These are phyloP conservation scores for Oryzias melastigma DNA, from an alignment of 2,113 vertebrate species.

Conservation along the genomic window DNA sequence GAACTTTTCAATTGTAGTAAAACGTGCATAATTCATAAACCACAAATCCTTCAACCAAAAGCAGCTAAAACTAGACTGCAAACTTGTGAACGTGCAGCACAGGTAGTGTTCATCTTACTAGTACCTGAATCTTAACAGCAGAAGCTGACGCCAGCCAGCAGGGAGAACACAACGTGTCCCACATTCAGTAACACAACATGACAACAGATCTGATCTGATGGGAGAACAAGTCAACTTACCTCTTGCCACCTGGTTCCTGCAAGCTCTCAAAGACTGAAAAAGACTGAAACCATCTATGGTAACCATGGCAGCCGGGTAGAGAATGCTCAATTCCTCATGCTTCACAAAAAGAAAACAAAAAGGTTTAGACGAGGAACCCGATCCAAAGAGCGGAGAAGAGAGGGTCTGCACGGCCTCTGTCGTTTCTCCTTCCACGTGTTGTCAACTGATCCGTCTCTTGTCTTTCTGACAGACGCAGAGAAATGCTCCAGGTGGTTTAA, in stretches of 20 bases:
- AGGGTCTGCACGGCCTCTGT: too few relatives aligned
- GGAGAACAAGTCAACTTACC: conserved; percentile 69
- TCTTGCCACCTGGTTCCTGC: conserved; percentile 97
- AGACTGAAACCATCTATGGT: conserved; percentile 98
- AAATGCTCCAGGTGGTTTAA: too few relatives aligned
- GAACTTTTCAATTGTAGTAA: neutral
- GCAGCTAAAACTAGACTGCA: neutral
- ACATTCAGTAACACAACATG: neutral
- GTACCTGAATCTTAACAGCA: conserved; percentile 38
- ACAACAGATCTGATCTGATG: neutral
- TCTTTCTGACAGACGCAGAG: too few relatives aligned
- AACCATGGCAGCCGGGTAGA: conserved; percentile 92
- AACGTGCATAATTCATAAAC: neutral
- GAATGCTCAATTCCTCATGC: conserved; percentile 96
- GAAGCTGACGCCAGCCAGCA: conserved; percentile 42
- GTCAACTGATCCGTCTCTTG: too few relatives aligned
- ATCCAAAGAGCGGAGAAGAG: too few relatives aligned
- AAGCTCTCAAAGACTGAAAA: conserved; percentile 95
- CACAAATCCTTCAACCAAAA: neutral
- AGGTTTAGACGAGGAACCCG: neutral
- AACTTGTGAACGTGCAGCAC: neutral
- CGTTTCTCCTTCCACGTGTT: too few relatives aligned
- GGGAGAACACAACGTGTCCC: conserved; percentile 27
- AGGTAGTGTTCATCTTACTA: neutral
- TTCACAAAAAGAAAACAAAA: conserved; percentile 47